These are phyloP conservation scores for Calliscelio sp. DNA, from an alignment of 2,888 invertebrate species.

Conservation along the genomic window DNA sequence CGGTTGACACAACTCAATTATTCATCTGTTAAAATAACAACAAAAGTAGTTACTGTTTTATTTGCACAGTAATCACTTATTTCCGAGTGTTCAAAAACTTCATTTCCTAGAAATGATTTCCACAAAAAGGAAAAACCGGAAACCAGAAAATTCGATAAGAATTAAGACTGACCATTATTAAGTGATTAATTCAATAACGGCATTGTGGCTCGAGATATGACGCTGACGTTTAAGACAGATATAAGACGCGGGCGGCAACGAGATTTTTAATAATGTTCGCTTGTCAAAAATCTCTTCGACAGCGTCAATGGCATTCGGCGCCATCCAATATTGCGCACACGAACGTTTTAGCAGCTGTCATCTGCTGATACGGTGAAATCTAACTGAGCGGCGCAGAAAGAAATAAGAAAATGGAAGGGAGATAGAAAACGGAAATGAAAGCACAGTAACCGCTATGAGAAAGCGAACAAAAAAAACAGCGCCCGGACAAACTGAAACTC, in stretches of 20 bases:
- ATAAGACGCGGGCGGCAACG: slow-evolving; percentile 31
- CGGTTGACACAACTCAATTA: too few relatives aligned
- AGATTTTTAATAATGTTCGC: slow-evolving; percentile 83
- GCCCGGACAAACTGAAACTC: too few relatives aligned
- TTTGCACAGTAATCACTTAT: too few relatives aligned
- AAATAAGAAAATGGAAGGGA: slow-evolving; percentile 69
- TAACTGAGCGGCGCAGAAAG: slow-evolving; percentile 73
- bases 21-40: too few relatives aligned
- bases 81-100: too few relatives aligned
- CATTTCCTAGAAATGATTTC: too few relatives aligned
- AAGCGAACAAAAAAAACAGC: too few relatives aligned
- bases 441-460: slow-evolving; percentile 43
- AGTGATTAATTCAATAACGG: slow-evolving; percentile 45
- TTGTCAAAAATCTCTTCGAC: slow-evolving; percentile 83
- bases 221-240: slow-evolving; percentile 33
- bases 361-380: slow-evolving; percentile 84
- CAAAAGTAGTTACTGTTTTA: too few relatives aligned
- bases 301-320: slow-evolving; percentile 85
- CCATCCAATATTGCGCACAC: slow-evolving; percentile 83
- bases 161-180: background rate
- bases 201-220: slow-evolving; percentile 8
- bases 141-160: too few relatives aligned
- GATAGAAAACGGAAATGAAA: slow-evolving; percentile 53
- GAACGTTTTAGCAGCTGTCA: slow-evolving; percentile 83
- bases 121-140: too few relatives aligned